Base-by-base conservation (phyloP, 2,888 invertebrate species). In the Caenorhabditis sp. region DNA sequence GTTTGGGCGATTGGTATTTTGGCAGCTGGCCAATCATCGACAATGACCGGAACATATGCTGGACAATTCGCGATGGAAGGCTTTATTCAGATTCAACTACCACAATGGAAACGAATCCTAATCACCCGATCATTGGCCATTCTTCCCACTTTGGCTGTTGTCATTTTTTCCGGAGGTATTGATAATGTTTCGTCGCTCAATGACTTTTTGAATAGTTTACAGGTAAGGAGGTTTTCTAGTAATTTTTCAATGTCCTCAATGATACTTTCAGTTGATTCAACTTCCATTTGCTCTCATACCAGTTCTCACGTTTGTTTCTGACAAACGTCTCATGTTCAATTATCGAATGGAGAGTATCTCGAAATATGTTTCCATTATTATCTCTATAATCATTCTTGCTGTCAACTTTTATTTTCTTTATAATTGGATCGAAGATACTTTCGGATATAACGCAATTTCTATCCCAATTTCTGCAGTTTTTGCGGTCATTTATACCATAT, bases 101-200 rank as follows among this genome's bases (percentile, higher is more conserved):
- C 93, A 0, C 91, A 93, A 50, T 95, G 94, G 94, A 93, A 93
- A 89, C 90, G 94, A 85, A 93, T 94, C 0, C 89, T 94, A 23
- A 91, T 95, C 82, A 95, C 94, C 0, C 69, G 81, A 14, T 91
- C 92, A 4, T 92, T 95, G 81, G 94, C 94, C 24, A 94, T 95
- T 76, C 88, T 92, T 5, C 91, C 91, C 12, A 90, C 90, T 19
- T 78, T 90, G 8, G 76, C 89, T 4, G 85, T 89, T 24, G 87
- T 89, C 17, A 81, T 88, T 26, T 89, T 89, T 58, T 61, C 88
- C 17, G 66, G 75, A 21, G 86, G 84, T 64, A 82, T 86, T 27
- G 77, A 78, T 24, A 70, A 83, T 58, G 79, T 86, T 49, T 79
- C 81, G 1, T 76, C 91, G 24, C 92, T 95, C 92, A 95, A 95